Conservation (phyloP, 2,113 vertebrate genomes). For the Nycticebus coucang region DNA sequence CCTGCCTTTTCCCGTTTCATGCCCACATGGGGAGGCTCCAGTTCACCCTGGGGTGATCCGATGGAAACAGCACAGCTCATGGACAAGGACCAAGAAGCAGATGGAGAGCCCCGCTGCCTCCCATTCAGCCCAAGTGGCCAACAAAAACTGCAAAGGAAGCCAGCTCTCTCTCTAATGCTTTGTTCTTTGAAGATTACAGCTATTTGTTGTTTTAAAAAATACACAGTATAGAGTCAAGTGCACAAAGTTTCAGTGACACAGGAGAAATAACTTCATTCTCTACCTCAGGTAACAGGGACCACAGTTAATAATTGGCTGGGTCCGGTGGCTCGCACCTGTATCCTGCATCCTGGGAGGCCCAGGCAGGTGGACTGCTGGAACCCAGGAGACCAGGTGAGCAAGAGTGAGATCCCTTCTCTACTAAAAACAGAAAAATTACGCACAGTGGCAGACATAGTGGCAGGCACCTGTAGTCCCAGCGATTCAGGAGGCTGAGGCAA, state of each 20-base stretch:
- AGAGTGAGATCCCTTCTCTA: too few relatives aligned
- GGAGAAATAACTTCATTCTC: neutral
- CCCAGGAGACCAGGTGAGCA: too few relatives aligned
- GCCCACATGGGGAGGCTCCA: fast-evolving
- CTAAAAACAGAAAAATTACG: too few relatives aligned
- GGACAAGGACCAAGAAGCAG: fast-evolving
- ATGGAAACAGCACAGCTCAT: fast-evolving
- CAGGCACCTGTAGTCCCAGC: too few relatives aligned
- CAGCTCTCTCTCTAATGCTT: too few relatives aligned
- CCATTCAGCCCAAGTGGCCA: neutral
- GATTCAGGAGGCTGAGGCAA: too few relatives aligned
- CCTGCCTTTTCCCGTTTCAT: neutral
- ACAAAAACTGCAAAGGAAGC: neutral
- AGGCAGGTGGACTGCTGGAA: too few relatives aligned
- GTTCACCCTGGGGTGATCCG: too few relatives aligned
- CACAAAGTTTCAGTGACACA: neutral
- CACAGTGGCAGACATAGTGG: too few relatives aligned
- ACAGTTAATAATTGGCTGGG: neutral
- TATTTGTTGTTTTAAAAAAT: neutral
- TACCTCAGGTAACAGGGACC: too few relatives aligned
- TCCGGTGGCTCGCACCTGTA: too few relatives aligned
- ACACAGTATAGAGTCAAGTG: neutral
- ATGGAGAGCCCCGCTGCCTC: fast-evolving
- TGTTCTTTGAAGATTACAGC: neutral
- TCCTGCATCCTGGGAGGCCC: too few relatives aligned